Conservation (phyloP, 2,113 vertebrate species). For the Gila orcuttii region DNA sequence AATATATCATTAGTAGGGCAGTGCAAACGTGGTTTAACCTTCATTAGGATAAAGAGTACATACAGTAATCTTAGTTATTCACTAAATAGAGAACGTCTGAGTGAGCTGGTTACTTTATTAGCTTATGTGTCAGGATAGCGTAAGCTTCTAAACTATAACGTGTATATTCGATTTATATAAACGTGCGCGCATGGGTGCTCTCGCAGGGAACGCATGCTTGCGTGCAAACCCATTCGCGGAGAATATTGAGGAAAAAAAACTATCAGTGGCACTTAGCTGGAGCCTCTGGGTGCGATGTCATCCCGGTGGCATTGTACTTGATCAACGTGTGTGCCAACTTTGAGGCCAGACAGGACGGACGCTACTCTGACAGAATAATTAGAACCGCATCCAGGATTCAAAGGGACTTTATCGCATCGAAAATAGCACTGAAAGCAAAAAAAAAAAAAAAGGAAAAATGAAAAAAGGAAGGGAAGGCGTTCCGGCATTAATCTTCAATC, state of each 20-base stretch:
- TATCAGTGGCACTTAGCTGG: slow-evolving; percentile 51
- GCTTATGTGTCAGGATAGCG: slow-evolving; percentile 56
- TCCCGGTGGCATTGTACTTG: neutral
- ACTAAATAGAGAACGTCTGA: slow-evolving; percentile 58
- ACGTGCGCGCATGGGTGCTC: slow-evolving; percentile 45
- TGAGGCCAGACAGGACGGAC: slow-evolving; percentile 2
- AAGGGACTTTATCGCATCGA: slow-evolving; percentile 61
- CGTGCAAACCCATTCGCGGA: neutral
- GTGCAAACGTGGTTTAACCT: slow-evolving; percentile 61
- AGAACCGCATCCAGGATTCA: slow-evolving; percentile 54
- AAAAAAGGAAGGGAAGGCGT: neutral
- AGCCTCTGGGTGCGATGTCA: slow-evolving; percentile 11
- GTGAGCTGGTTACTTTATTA: slow-evolving; percentile 59
- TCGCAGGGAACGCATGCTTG: slow-evolving; percentile 47
- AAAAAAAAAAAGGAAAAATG: neutral
- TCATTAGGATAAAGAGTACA: slow-evolving; percentile 57
- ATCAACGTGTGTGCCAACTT: slow-evolving; percentile 44
- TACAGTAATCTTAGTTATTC: slow-evolving; percentile 60
- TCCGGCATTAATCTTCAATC: neutral
- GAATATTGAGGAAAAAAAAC: slow-evolving; percentile 2
- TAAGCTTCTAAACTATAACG: slow-evolving; percentile 55
- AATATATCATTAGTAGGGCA: slow-evolving; percentile 58
- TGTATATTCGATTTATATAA: slow-evolving; percentile 59
- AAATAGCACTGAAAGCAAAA: slow-evolving; percentile 10
- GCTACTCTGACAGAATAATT: slow-evolving; percentile 30